Evolutionary conservation across 2,797 vertebrate species (phyloP).

Genomic region (Brotula barbata): DNA sequence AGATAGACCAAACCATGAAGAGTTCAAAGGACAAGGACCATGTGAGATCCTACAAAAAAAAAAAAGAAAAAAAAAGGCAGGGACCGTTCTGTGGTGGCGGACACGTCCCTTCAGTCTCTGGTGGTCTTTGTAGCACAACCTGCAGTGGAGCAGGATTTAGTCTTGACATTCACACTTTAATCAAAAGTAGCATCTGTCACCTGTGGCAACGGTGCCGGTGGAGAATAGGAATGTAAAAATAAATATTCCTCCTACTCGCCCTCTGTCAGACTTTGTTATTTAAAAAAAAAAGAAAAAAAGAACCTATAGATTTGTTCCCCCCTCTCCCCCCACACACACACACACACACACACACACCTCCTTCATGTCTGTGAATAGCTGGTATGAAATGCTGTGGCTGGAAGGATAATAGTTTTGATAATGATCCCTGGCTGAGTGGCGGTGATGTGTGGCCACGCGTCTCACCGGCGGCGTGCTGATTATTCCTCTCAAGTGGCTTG

Average conservation of each 20-base stretch:
- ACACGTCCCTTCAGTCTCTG: slow-evolving; percentile 1
- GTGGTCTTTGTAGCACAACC: slow-evolving; percentile 19
- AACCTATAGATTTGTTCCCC: slow-evolving; percentile 22
- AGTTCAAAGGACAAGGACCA: too few species aligned
- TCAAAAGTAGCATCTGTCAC: slow-evolving; percentile 26
- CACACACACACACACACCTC: slow-evolving; percentile 9
- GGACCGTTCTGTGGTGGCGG: too few species aligned
- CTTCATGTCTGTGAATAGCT: slow-evolving; percentile 46
- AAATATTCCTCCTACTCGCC: slow-evolving; percentile 4
- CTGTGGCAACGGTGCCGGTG: slow-evolving; percentile 28
- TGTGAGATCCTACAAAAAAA: too few species aligned
- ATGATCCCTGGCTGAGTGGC: slow-evolving; percentile 67
- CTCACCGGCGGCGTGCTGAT: slow-evolving; percentile 69
- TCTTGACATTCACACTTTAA: slow-evolving; percentile 23
- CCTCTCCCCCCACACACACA: slow-evolving; percentile 34
- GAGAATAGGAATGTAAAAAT: slow-evolving; percentile 38
- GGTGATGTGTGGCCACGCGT: slow-evolving; percentile 62
- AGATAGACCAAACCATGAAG: too few species aligned
- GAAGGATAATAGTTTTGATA: slow-evolving; percentile 73
- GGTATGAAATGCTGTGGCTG: slow-evolving; percentile 58
- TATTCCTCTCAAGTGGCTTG: slow-evolving; percentile 71
- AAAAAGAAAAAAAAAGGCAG: too few species aligned
- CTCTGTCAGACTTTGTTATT: slow-evolving; percentile 8
- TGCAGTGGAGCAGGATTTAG: slow-evolving; percentile 35
- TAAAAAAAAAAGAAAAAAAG: slow-evolving; percentile 32